These are phyloP conservation scores for Ferdinandea cuprea DNA, from an alignment of 2,888 invertebrate genomes.

Conservation along the genomic window DNA sequence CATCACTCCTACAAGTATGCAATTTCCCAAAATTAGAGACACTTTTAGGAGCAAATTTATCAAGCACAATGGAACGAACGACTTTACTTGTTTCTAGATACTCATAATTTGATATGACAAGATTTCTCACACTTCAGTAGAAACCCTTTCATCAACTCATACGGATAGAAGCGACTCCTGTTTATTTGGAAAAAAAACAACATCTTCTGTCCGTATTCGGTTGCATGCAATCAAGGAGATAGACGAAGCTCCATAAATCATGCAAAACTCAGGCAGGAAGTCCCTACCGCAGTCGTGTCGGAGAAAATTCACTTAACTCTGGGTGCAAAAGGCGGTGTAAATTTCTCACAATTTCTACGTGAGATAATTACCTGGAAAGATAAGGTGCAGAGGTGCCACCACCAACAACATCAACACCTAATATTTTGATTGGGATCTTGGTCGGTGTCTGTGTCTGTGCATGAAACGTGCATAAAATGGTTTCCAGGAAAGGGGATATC, in stretches of 20 bases:
- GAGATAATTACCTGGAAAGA: constrained; percentile 58
- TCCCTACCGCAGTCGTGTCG: constrained; percentile 4
- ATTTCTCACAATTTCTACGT: constrained; percentile 34
- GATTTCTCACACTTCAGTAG: too few relatives aligned
- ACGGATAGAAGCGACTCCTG: too few relatives aligned
- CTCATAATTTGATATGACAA: too few relatives aligned
- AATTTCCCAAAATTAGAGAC: too few relatives aligned
- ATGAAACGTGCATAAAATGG: constrained; percentile 43
- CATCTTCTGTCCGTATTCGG: too few relatives aligned
- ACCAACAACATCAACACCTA: constrained; percentile 45
- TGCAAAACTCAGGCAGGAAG: constrained; percentile 33
- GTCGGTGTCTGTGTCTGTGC: background rate
- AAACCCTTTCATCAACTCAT: too few relatives aligned
- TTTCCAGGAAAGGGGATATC: constrained; percentile 45
- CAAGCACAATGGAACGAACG: too few relatives aligned
- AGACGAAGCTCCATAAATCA: constrained; percentile 49
- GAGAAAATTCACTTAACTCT: constrained; percentile 47
- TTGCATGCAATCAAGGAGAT: background rate
- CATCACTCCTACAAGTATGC: background rate
- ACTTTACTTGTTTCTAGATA: too few relatives aligned
- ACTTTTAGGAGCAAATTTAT: too few relatives aligned
- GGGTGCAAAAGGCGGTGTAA: constrained; percentile 9
- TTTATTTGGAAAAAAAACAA: too few relatives aligned
- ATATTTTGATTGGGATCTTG: constrained; percentile 24
- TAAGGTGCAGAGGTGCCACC: constrained; percentile 33